Percentiles rank a stretch among this genome's conserved stretches.
phyloP scores from a whole-genome alignment of 1,140 invertebrate species.

The Dreissena polymorpha region DNA sequence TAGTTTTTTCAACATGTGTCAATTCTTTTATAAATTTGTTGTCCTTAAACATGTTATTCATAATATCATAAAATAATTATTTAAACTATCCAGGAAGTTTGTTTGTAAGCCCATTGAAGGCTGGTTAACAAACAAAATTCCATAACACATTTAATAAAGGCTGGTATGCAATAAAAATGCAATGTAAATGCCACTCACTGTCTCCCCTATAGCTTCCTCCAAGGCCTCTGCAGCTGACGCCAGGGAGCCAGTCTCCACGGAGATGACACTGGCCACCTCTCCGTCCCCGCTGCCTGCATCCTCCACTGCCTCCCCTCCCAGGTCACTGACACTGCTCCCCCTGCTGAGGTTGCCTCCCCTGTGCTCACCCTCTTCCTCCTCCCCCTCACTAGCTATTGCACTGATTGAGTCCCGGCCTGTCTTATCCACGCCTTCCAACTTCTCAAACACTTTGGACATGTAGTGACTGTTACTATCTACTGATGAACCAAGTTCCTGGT shows the following conservation, averaged over 20 bases:
- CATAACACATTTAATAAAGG: too few relatives aligned
- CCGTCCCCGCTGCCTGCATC: constrained; percentile 43
- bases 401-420: constrained; percentile 46
- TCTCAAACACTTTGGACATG: constrained; percentile 45
- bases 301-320: constrained; percentile 58
- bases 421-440: constrained; percentile 48
- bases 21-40: too few relatives aligned
- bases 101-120: too few relatives aligned
- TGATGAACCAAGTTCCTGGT: constrained; percentile 73
- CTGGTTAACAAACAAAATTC: too few relatives aligned
- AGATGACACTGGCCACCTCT: constrained; percentile 61
- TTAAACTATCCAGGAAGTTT: too few relatives aligned
- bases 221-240: constrained; percentile 67
- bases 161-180: too few relatives aligned
- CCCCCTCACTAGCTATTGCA: constrained; percentile 31
- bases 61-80: too few relatives aligned
- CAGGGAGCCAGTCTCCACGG: constrained; percentile 54
- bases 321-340: constrained; percentile 71
- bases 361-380: constrained; percentile 35
- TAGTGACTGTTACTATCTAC: constrained; percentile 72
- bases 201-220: constrained; percentile 6
- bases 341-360: constrained; percentile 63
- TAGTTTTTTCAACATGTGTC: too few relatives aligned
- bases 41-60: too few relatives aligned
- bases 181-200: too few relatives aligned